Base-by-base conservation (phyloP, 2,888 invertebrate genomes). In the Artemia sp. region DNA sequence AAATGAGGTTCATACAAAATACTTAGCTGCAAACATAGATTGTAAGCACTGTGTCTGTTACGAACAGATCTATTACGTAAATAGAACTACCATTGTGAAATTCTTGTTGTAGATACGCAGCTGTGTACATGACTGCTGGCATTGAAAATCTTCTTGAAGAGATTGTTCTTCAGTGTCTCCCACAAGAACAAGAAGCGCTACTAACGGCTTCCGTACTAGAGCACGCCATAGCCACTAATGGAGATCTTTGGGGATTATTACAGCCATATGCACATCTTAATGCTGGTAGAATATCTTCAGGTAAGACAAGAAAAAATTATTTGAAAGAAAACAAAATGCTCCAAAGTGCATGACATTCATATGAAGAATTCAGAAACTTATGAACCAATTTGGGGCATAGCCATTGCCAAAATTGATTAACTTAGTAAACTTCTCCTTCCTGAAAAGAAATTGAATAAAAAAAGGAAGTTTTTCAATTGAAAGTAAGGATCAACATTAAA, bases 261-360 rank as follows among this genome's bases (percentile, higher is more conserved):
- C 92, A 93, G 77, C 92, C 92, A 0, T 92, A 90, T 76, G 90
- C 91, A 67, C 92, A 93, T 78, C 80, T 92, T 12, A 92, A 92
- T 77, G 90, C 91, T 4, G 92, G 92, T 0, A 82, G 92, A 73
- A 85, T 90, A 51, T 91, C 92, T 24, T 88, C 90, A 73, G 92
- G 89, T 86, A 77, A 73, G 72, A 51, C 12, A 12, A 51, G 14
- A 52, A 11, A 51, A 12, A 10, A 69, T 66, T 51, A 12, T n/a
- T 51, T 38, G 38, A 66, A 66, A 12, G 14, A 14, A 14, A 58
- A 58, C 58, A 14, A 58, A 58, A n/a, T 58, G 58, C 14, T 6
- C 58, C 6, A 5, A n/a, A 14, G n/a, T 58, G 14, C 3, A 14
- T 58, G 14, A 14, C n/a, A n/a, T 58, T 58, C 14, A 58, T 58